Conservation (phyloP, 2,797 vertebrate genomes). For the Nasua narica region DNA sequence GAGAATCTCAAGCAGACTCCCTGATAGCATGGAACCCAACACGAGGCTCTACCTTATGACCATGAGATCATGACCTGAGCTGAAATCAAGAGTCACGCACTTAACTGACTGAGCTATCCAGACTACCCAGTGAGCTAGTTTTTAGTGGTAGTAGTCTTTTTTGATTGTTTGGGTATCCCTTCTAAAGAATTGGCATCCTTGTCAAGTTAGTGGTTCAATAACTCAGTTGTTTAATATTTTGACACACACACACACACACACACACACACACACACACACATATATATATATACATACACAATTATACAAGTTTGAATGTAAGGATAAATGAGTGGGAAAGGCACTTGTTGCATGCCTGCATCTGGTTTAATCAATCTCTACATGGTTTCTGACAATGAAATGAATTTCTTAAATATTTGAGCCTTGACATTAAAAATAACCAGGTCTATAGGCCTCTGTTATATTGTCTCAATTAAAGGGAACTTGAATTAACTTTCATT, state of each 20-base stretch:
- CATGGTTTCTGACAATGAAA: neutral
- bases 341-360: neutral
- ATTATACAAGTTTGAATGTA: neutral
- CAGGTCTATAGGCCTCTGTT: neutral
- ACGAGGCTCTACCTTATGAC: neutral
- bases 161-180: neutral
- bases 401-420: slow-evolving; percentile 25
- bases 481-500: slow-evolving; percentile 63
- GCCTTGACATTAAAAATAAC: slow-evolving; percentile 55
- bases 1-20: neutral
- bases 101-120: neutral
- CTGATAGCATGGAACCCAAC: neutral
- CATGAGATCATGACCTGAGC: neutral
- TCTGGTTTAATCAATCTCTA: neutral
- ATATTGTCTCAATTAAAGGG: slow-evolving; percentile 9
- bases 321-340: neutral
- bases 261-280: neutral
- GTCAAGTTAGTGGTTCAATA: neutral
- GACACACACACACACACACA: neutral
- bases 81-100: neutral
- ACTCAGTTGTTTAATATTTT: neutral
- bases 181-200: neutral
- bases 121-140: neutral
- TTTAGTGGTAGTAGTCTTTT: neutral
- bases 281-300: neutral